A percentile compares a stretch with the other conserved stretches of the same genome.
Conservation (phyloP, 2,888 invertebrate genomes). For the Horisme vitalbata region DNA sequence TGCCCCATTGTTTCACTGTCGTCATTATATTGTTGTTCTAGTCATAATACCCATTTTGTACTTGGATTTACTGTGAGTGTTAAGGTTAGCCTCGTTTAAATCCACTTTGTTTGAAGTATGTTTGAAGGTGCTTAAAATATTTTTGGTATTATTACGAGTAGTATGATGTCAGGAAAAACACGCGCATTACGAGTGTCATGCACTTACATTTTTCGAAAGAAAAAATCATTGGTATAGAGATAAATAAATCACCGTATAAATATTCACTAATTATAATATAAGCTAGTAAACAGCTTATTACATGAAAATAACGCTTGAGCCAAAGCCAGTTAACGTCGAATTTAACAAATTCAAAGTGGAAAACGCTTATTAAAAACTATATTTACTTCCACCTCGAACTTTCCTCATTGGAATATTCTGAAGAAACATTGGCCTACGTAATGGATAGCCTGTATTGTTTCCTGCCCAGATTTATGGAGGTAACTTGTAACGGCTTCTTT, state of each 20-base stretch:
- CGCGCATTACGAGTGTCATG: no score
- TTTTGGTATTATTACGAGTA: no score
- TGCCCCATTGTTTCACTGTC: slow-evolving; percentile 66
- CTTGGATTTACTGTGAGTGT: slow-evolving; percentile 28
- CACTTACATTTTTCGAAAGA: no score
- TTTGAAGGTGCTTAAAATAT: neutral
- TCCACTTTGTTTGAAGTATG: slow-evolving; percentile 16
- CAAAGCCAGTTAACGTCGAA: slow-evolving; percentile 45
- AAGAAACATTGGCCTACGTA: slow-evolving; percentile 71
- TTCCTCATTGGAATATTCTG: slow-evolving; percentile 75
- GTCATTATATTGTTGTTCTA: slow-evolving; percentile 59
- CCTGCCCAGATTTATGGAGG: slow-evolving; percentile 79
- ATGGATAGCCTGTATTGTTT: slow-evolving; percentile 80
- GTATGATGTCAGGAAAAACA: no score
- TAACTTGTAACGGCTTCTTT: slow-evolving; percentile 82
- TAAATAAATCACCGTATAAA: no score
- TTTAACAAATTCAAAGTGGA: slow-evolving; percentile 64
- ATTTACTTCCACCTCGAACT: slow-evolving; percentile 66
- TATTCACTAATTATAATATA: no score
- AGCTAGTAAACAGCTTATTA: no score
- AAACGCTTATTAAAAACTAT: slow-evolving; percentile 74
- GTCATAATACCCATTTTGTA: slow-evolving; percentile 41
- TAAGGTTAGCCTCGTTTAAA: slow-evolving; percentile 17
- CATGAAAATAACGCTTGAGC: no score
- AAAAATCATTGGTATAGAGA: no score